Base-by-base conservation (phyloP, 1,140 invertebrate genomes). In the Whitmania pigra region DNA sequence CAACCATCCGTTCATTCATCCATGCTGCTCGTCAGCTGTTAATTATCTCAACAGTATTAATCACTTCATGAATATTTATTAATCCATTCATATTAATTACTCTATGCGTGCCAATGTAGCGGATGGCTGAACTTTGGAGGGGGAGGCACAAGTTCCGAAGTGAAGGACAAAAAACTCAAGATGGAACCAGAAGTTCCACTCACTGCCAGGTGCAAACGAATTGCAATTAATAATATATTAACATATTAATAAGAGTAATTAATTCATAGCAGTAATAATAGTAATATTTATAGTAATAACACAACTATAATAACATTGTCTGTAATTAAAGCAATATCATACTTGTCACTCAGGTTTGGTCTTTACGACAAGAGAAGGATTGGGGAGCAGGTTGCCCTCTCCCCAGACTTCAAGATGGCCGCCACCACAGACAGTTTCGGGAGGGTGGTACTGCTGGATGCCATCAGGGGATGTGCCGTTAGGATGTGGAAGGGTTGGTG, bases 361-460 rank as follows among this genome's bases (percentile, higher is more conserved):
- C 78, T 97, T n/a, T 89, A 88, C 75, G 94, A 97, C 82, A 79
- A 87, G 36, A 85, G 88, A 68, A 83, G 94, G 63, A 85, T 87
- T 76, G 92, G 90, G 0, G 84, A 87, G 5, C 83, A 80, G 3
- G 85, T 95, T 13, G 82, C 87, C 40, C 80, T 91, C 60, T 92
- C 92, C 25, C 92, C 92, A 0, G 88, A 90, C 78, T 87, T 88
- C 57, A 86, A 87, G 25, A 83, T 94, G 5, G 90, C 89, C 7
- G 90, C 88, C 0, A 85, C 93, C 20, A 87, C 88, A 0, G 94
- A 97, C 83, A 87, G 86, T 75, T 87, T 94, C 77, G 93, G 93
- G 22, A 85, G 93, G 76, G 89, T 97, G 0, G 86, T 89, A 67
- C 83, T 97, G 4, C 79, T 97, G 20, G 92, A 97, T 82, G 87